Evolutionary conservation across 23 tunicate species (phyloP), one percentile per base, ranked within the genome.

Genomic region (Halocynthia aurantium): DNA sequence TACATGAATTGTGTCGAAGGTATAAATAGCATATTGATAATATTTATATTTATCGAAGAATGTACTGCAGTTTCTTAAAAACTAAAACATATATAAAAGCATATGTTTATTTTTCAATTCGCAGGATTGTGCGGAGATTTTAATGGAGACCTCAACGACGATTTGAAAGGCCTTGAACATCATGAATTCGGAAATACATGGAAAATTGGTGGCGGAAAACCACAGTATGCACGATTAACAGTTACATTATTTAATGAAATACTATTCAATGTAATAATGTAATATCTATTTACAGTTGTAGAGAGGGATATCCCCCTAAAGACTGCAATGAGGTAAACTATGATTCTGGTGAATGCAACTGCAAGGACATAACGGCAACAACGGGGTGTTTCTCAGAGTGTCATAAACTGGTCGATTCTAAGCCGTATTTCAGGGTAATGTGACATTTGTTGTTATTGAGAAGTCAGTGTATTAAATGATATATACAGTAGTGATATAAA

Each of bases 331-430:
- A 51, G 11, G 15, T 58, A 11, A 52, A 22, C 44, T 83, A 40
- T 76, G 86, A 83, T 61, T 62, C 86, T 40, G 86, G 86, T 7
- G 86, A 83, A 76, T 83, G 86, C 49, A 64, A 83, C 53, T 83
- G 86, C 53, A 65, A 83, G 11, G 54, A 70, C 21, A 70, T 80
- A 21, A 49, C 50, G 51, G 81, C 31, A 15, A 63, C 13, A 52
- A 66, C 51, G 22, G 81, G 62, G 0, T 83, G 86, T 62, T 83
- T 83, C 50, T 7, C 56, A 22, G 73, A 62, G 10, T 83, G 86
- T 21, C 81, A 83, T 65, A 10, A 22, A 13, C 55, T 13, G n/a
- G 52, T 83, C 8, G 75, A 83, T 52, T 73, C 86, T 22, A 49
- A 20, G 7, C 22, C 53, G 6, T 83, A 49, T 53, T 17, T 73